phyloP scores from a whole-genome alignment of 2,113 vertebrate genomes.

The Mus musculus region DNA sequence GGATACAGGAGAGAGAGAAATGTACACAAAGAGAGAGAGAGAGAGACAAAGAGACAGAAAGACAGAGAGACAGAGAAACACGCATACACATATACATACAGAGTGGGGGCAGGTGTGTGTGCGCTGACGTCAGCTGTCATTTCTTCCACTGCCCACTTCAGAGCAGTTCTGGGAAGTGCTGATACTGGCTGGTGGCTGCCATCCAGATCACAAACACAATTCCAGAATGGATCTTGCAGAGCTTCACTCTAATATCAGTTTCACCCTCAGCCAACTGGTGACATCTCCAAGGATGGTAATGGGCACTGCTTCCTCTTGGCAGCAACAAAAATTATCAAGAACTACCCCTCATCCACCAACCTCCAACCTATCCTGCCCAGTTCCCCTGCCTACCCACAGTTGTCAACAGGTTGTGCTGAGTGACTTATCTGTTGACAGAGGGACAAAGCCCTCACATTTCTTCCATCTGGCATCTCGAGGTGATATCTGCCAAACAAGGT shows the following conservation, averaged over 20 bases:
- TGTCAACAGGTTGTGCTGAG: accelerated
- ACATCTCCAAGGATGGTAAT: background rate
- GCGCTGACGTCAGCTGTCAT: background rate
- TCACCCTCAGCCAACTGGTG: background rate
- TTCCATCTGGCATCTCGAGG: background rate
- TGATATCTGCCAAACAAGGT: background rate
- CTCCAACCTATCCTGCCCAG: accelerated
- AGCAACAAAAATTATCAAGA: background rate
- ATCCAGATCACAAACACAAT: background rate
- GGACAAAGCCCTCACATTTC: background rate
- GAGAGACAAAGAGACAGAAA: background rate
- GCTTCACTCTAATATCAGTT: background rate
- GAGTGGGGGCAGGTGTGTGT: background rate
- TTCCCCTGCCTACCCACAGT: background rate
- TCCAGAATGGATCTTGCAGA: background rate
- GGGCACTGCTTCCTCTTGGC: background rate
- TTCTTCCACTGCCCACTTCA: slow-evolving; percentile 18
- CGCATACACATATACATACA: no score
- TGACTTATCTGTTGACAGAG: background rate
- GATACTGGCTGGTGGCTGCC: background rate
- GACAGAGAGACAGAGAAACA: background rate
- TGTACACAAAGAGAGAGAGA: background rate
- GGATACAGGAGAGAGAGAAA: background rate
- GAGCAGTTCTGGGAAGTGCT: slow-evolving; percentile 45
- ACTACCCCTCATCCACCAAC: no score